Evolutionary conservation across 1,140 invertebrate species (phyloP), one percentile per base, ranked within the genome.

Genomic region (Tribolium castaneum): DNA sequence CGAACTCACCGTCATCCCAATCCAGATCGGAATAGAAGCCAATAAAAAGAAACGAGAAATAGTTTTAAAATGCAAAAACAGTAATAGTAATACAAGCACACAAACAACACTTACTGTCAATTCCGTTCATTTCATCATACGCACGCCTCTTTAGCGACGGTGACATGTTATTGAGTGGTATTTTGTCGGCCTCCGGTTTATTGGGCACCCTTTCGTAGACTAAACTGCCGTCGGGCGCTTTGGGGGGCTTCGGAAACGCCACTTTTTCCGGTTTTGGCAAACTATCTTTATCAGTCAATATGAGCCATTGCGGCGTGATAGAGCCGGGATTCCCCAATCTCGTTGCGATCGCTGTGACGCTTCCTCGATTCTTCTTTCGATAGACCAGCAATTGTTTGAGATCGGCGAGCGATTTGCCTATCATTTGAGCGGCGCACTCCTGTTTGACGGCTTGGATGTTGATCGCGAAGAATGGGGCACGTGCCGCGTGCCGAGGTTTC

Each of bases 111-210:
- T 92, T 90, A 95, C 94, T 93, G 89, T 96, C 95, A 81, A 95
- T 92, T 78, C 96, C 96, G 89, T 97, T 97, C 78, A 95, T 91
- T 86, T 97, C 95, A 83, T 97, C 95, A 87, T 95, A 96, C 3
- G 91, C 89, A 76, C 94, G 89, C 87, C 94, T 91, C 87, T 94
- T 95, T 77, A 94, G 86, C 66, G 94, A 91, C 71, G 90, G 88
- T 71, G 89, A 89, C 82, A 87, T 83, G 73, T 87, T 90, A 72
- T 88, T 92, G 30, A 90, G 83, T 5, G 89, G 87, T 49, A 90
- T 85, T 85, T 91, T 93, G 78, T 95, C 93, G 70, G 92, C 88
- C 84, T 94, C 93, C 7, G 90, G 88, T 88, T 94, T 95, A 81
- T 94, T 95, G 72, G 93, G 92, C 78, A 96, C 92, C 85, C 94